A percentile compares a stretch with the other conserved stretches of the same genome.
phyloP scores from a whole-genome alignment of 1,140 invertebrate species.

The Zaprionus lachaisei region DNA sequence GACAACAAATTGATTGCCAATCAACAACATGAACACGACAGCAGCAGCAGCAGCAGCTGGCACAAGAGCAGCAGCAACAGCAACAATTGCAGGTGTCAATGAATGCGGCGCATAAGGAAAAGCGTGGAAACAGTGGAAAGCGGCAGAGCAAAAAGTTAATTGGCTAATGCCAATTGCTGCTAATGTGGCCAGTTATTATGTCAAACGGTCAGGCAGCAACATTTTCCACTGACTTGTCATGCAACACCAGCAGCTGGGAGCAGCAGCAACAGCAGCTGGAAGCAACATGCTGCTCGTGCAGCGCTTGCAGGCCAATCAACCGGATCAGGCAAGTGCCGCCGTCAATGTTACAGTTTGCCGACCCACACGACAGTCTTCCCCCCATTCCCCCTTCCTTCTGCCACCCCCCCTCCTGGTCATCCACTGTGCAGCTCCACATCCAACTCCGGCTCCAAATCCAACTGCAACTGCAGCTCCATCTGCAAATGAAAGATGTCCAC shows the following conservation, averaged over 20 bases:
- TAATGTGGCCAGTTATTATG: slow-evolving; percentile 83
- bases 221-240: slow-evolving; percentile 56
- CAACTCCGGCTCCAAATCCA: slow-evolving; percentile 39
- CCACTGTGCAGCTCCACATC: not conserved
- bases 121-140: slow-evolving; percentile 59
- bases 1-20: slow-evolving; percentile 82
- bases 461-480: slow-evolving; percentile 5
- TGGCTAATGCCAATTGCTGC: slow-evolving; percentile 80
- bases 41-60: slow-evolving; percentile 44
- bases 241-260: slow-evolving; percentile 34
- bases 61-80: slow-evolving; percentile 26
- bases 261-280: slow-evolving; percentile 20
- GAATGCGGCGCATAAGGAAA: slow-evolving; percentile 80
- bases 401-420: not conserved
- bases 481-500: slow-evolving; percentile 75
- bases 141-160: slow-evolving; percentile 71
- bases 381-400: not conserved
- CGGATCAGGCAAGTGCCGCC: slow-evolving; percentile 36
- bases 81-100: slow-evolving; percentile 79
- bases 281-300: slow-evolving; percentile 41
- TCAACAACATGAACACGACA: slow-evolving; percentile 81
- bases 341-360: slow-evolving; percentile 72
- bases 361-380: slow-evolving; percentile 59
- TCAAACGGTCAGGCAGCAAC: slow-evolving; percentile 77
- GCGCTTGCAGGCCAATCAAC: slow-evolving; percentile 37